phyloP scores from a whole-genome alignment of 2,113 vertebrate species.

The Bufo gargarizans region DNA sequence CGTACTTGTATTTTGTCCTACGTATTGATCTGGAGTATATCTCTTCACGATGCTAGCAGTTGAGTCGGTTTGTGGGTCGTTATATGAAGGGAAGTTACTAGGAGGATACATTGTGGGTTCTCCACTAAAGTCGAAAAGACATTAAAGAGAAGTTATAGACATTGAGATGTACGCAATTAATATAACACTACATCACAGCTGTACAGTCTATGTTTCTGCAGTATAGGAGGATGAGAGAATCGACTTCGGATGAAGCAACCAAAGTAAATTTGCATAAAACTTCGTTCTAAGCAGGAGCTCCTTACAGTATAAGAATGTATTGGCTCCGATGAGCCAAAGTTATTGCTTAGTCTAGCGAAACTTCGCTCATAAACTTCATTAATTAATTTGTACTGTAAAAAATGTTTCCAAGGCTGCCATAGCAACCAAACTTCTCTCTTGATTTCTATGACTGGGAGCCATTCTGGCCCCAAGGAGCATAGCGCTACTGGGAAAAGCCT shows the following conservation, averaged over 20 bases:
- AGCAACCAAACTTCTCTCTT: too few species aligned
- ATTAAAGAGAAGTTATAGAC: background rate
- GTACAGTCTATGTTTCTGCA: background rate
- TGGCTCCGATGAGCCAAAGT: too few species aligned
- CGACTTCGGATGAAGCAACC: too few species aligned
- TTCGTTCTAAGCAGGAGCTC: background rate
- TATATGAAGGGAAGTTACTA: background rate
- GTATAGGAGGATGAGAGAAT: background rate
- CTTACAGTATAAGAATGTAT: too few species aligned
- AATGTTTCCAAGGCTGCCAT: too few species aligned
- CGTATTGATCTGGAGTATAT: conserved; percentile 51
- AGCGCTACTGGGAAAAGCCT: too few species aligned
- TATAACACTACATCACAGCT: background rate
- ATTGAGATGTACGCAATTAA: background rate
- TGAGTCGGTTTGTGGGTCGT: conserved; percentile 36
- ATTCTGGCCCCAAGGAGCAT: too few species aligned
- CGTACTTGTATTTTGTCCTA: conserved; percentile 48
- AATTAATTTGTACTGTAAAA: too few species aligned
- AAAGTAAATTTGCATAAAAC: too few species aligned
- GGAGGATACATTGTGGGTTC: background rate
- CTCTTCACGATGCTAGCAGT: background rate
- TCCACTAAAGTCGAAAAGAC: background rate
- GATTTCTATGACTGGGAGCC: too few species aligned
- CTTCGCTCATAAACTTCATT: too few species aligned
- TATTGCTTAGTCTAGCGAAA: too few species aligned